phyloP scores from a whole-genome alignment of 2,113 vertebrate genomes.

The Semnornis frantzii region DNA sequence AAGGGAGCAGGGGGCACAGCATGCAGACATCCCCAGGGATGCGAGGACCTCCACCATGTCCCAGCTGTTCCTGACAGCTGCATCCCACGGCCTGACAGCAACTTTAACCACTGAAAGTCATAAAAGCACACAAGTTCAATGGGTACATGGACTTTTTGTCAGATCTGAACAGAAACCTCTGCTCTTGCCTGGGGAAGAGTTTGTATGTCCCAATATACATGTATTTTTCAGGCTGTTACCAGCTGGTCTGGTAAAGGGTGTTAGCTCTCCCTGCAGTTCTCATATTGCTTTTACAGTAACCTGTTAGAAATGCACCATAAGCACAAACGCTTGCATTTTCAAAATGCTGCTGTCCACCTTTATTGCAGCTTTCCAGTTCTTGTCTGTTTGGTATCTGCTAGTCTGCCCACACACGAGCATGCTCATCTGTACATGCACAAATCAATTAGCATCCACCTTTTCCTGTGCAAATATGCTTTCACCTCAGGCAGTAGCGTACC shows the following conservation, averaged over 20 bases:
- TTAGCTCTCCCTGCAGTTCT: not conserved
- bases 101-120: not conserved
- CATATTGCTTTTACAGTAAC: not conserved
- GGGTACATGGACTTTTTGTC: not conserved
- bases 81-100: not conserved
- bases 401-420: not conserved
- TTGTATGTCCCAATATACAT: not conserved
- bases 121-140: not conserved
- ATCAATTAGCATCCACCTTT: not conserved
- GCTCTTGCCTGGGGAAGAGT: not conserved
- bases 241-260: not conserved
- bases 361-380: not conserved
- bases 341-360: not conserved
- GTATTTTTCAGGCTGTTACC: not conserved
- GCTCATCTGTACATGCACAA: not conserved
- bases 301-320: not conserved
- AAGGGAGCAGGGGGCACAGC: fast-evolving
- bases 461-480: not conserved
- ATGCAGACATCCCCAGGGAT: fast-evolving
- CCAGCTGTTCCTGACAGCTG: not conserved
- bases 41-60: not conserved
- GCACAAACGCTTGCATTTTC: not conserved
- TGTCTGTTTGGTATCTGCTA: not conserved
- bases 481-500: not conserved
- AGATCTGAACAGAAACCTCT: not conserved